Percentiles rank a stretch among this genome's conserved stretches.
Evolutionary conservation across 2,888 invertebrate species (phyloP).

Genomic region (Auanema freiburgensis): DNA sequence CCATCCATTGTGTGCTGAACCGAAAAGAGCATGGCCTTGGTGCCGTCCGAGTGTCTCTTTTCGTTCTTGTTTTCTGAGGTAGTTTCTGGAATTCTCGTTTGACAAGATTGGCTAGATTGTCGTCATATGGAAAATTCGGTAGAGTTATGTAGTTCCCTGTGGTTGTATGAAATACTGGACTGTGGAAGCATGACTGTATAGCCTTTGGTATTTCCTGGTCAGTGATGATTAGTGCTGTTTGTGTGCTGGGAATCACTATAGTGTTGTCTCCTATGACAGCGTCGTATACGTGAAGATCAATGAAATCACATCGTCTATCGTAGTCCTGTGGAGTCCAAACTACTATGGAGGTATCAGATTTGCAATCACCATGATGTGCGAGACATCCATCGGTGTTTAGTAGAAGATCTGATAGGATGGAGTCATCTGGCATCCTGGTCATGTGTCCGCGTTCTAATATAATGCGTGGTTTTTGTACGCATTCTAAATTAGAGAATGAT

Average conservation of each 20-base stretch:
- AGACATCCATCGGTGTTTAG: constrained; percentile 4
- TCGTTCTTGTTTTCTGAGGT: too few relatives aligned
- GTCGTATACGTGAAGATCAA: neutral
- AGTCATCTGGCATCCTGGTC: constrained; percentile 1
- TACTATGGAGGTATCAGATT: neutral
- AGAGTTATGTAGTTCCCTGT: too few relatives aligned
- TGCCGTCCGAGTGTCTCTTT: too few relatives aligned
- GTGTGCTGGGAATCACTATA: neutral
- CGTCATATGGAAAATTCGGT: too few relatives aligned
- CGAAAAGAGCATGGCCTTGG: too few relatives aligned
- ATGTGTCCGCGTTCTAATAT: constrained; percentile 4
- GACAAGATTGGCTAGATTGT: too few relatives aligned
- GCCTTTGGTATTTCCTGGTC: too few relatives aligned
- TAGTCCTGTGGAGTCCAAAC: constrained; percentile 1
- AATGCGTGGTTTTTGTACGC: neutral
- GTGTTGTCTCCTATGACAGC: constrained; percentile 3
- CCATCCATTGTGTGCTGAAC: too few relatives aligned
- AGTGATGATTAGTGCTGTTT: neutral
- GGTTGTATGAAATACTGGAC: too few relatives aligned
- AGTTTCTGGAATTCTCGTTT: too few relatives aligned
- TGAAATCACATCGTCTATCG: neutral
- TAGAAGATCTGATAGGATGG: neutral
- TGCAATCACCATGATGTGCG: neutral
- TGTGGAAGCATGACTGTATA: too few relatives aligned
- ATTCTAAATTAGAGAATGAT: neutral